A percentile compares a stretch with the other conserved stretches of the same genome.
phyloP scores from a whole-genome alignment of 2,797 vertebrate genomes.

The Cossypha polioptera region DNA sequence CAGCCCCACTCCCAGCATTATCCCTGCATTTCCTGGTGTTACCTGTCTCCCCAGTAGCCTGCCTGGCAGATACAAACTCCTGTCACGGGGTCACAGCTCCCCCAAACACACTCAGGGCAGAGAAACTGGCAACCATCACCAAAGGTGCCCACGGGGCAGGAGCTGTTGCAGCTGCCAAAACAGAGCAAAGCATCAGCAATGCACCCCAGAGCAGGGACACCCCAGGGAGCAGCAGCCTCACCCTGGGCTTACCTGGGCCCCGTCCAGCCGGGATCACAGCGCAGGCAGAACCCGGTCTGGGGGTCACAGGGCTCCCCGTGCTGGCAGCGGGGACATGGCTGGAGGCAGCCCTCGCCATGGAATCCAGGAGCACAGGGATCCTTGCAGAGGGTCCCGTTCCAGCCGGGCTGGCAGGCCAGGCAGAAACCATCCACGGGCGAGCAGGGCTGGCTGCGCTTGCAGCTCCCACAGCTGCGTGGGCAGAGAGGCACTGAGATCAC shows the following conservation, averaged over 20 bases:
- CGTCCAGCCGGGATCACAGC: constrained; percentile 85
- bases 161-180: constrained; percentile 82
- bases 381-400: constrained; percentile 88
- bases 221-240: accelerated
- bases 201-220: neutral
- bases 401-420: constrained; percentile 84
- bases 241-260: constrained; percentile 81
- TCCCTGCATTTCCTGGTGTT: neutral
- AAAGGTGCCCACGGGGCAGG: constrained; percentile 81
- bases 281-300: constrained; percentile 79
- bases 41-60: constrained; percentile 91
- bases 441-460: constrained; percentile 75
- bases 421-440: constrained; percentile 83
- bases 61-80: constrained; percentile 87
- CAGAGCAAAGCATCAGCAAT: accelerated
- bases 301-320: constrained; percentile 79
- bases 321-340: constrained; percentile 82
- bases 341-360: constrained; percentile 81
- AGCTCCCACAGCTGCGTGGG: constrained; percentile 29
- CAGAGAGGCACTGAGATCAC: neutral
- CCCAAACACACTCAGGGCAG: constrained; percentile 83
- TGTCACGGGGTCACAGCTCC: constrained; percentile 86
- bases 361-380: constrained; percentile 77
- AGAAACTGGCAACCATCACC: constrained; percentile 82
- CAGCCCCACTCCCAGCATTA: accelerated